Conservation (phyloP, 2,888 invertebrate species). For the Mesoligia furuncula region DNA sequence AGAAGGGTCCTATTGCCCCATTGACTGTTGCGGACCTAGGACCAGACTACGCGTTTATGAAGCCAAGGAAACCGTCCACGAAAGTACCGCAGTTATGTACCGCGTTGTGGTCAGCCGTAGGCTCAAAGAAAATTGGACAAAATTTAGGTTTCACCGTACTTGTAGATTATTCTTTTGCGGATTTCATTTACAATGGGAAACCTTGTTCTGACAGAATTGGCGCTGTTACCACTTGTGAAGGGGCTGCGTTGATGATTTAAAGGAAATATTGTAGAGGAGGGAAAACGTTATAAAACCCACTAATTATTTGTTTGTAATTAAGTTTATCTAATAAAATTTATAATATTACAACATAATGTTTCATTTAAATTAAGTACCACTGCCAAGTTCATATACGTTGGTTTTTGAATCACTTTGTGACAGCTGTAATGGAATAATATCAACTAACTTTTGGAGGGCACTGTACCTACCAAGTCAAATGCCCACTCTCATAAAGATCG, state of each 20-base stretch:
- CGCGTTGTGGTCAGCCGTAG: conserved; percentile 40
- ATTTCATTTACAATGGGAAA: conserved; percentile 40
- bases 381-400: no score
- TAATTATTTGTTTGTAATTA: neutral
- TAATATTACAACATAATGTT: no score
- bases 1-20: conserved; percentile 78
- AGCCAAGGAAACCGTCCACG: conserved; percentile 28
- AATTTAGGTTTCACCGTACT: conserved; percentile 39
- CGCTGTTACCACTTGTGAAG: conserved; percentile 38
- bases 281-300: neutral
- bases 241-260: conserved; percentile 32
- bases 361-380: no score
- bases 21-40: conserved; percentile 83
- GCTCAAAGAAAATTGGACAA: conserved; percentile 45
- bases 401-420: no score
- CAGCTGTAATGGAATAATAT: no score
- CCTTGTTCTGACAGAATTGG: conserved; percentile 50
- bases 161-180: conserved; percentile 1
- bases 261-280: no score
- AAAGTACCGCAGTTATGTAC: conserved; percentile 37
- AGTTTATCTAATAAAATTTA: neutral
- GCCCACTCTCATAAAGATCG: no score
- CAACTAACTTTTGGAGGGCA: no score
- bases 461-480: no score
- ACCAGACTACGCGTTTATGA: conserved; percentile 73